These are phyloP conservation scores for Diadegma fenestrale DNA, from an alignment of 2,888 invertebrate genomes.

Conservation along the genomic window DNA sequence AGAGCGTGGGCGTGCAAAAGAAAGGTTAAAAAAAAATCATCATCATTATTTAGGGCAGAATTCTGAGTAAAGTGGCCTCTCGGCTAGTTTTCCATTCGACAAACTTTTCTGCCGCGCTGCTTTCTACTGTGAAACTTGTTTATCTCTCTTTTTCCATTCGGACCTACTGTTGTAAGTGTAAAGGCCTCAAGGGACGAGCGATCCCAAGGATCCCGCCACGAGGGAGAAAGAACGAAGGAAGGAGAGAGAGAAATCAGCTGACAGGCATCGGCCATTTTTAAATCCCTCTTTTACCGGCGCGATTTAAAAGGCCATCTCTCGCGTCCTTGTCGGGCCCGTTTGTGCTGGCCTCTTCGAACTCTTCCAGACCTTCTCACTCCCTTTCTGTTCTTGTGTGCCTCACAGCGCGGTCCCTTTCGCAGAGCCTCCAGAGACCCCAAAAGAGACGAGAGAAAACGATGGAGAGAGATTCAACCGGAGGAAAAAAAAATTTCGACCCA, in stretches of 20 bases:
- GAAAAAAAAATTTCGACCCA: slow-evolving; percentile 62
- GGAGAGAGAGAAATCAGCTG: slow-evolving; percentile 64
- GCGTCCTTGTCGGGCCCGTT: slow-evolving; percentile 67
- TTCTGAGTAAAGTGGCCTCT: slow-evolving; percentile 44
- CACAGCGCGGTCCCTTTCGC: slow-evolving; percentile 58
- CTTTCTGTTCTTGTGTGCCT: slow-evolving; percentile 57
- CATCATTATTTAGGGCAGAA: slow-evolving; percentile 51
- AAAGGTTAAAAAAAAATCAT: slow-evolving; percentile 28
- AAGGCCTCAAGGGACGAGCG: slow-evolving; percentile 42
- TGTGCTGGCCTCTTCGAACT: slow-evolving; percentile 40
- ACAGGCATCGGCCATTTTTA: slow-evolving; percentile 79
- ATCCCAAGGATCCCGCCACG: slow-evolving; percentile 35
- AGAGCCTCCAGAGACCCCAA: slow-evolving; percentile 51
- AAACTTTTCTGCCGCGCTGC: slow-evolving; percentile 49
- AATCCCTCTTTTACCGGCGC: slow-evolving; percentile 77
- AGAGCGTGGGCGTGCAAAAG: slow-evolving; percentile 22
- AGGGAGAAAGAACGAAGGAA: slow-evolving; percentile 25
- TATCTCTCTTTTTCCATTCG: slow-evolving; percentile 38
- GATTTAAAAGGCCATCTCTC: slow-evolving; percentile 79
- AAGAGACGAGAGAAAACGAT: slow-evolving; percentile 27
- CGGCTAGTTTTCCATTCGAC: slow-evolving; percentile 51
- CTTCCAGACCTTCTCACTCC: slow-evolving; percentile 64
- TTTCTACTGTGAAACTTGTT: slow-evolving; percentile 29
- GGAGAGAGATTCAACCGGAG: slow-evolving; percentile 43
- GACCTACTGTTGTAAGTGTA: slow-evolving; percentile 13